Conservation (phyloP, 2,888 invertebrate species). For the Leptopilina drosophilae region DNA sequence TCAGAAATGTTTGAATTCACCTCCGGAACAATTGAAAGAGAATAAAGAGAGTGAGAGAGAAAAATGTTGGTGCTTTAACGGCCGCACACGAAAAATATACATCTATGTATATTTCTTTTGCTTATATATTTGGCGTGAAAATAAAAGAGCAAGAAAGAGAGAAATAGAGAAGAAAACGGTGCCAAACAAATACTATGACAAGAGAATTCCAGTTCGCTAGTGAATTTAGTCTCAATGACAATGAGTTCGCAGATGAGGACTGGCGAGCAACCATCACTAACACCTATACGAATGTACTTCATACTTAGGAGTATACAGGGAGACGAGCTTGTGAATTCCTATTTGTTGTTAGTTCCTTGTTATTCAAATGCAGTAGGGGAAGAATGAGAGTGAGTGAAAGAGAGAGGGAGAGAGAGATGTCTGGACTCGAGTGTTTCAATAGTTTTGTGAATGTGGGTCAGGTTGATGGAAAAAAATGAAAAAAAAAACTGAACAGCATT, state of each 20-base stretch:
- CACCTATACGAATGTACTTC: constrained; percentile 51
- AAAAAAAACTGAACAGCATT: constrained; percentile 22
- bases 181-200: constrained; percentile 21
- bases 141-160: constrained; percentile 13
- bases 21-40: background rate
- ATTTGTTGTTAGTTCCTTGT: constrained; percentile 61
- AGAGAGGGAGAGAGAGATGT: constrained; percentile 31
- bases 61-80: background rate
- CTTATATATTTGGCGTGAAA: background rate
- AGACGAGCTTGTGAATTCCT: constrained; percentile 58
- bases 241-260: constrained; percentile 26
- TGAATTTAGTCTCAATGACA: constrained; percentile 38
- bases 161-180: constrained; percentile 23
- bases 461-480: constrained; percentile 14
- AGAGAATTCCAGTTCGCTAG: constrained; percentile 28
- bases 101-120: too few species aligned
- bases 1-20: background rate
- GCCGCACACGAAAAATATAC: background rate
- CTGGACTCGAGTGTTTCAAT: constrained; percentile 54
- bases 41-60: background rate
- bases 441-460: constrained; percentile 62
- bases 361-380: constrained; percentile 59
- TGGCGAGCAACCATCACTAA: constrained; percentile 29
- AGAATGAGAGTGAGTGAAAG: constrained; percentile 47
- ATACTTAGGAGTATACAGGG: constrained; percentile 41